These are phyloP conservation scores for Orchestes rusci DNA, from an alignment of 2,888 invertebrate genomes.

Conservation along the genomic window DNA sequence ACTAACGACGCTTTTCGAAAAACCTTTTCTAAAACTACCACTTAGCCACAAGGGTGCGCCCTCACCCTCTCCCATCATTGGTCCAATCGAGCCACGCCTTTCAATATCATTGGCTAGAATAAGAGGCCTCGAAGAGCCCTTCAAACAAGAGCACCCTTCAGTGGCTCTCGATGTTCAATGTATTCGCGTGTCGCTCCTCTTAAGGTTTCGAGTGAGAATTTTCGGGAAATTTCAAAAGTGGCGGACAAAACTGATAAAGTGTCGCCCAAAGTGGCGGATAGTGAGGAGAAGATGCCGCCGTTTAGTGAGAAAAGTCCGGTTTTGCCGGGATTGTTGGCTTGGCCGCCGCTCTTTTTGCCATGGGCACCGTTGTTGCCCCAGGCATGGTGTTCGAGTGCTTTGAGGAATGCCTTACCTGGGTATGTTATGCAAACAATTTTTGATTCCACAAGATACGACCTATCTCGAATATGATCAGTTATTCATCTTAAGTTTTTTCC, in stretches of 20 bases:
- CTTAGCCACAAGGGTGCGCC: slow-evolving; percentile 25
- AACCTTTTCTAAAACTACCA: slow-evolving; percentile 15
- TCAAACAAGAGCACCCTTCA: slow-evolving; percentile 44
- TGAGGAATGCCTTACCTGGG: slow-evolving; percentile 69
- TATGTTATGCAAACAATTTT: too few relatives aligned
- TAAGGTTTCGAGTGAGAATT: slow-evolving; percentile 12
- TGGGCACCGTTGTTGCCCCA: slow-evolving; percentile 66
- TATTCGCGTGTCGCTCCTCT: slow-evolving; percentile 42
- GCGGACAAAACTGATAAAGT: slow-evolving; percentile 36
- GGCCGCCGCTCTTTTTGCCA: slow-evolving; percentile 65
- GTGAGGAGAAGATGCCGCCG: slow-evolving; percentile 14
- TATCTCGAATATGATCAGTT: too few relatives aligned
- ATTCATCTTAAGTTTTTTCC: too few relatives aligned
- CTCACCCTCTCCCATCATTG: slow-evolving; percentile 33
- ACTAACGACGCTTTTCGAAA: neutral
- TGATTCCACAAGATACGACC: too few relatives aligned
- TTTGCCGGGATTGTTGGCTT: slow-evolving; percentile 50
- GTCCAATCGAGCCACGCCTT: slow-evolving; percentile 38
- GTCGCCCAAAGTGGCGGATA: slow-evolving; percentile 7
- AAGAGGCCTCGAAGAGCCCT: slow-evolving; percentile 41
- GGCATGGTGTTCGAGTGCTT: slow-evolving; percentile 58
- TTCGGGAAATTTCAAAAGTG: slow-evolving; percentile 36
- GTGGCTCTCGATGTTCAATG: slow-evolving; percentile 43
- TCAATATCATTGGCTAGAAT: slow-evolving; percentile 35
- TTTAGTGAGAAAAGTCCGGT: slow-evolving; percentile 27